phyloP scores from a whole-genome alignment of 2,113 vertebrate species.

The Acrocephalus arundinaceus region DNA sequence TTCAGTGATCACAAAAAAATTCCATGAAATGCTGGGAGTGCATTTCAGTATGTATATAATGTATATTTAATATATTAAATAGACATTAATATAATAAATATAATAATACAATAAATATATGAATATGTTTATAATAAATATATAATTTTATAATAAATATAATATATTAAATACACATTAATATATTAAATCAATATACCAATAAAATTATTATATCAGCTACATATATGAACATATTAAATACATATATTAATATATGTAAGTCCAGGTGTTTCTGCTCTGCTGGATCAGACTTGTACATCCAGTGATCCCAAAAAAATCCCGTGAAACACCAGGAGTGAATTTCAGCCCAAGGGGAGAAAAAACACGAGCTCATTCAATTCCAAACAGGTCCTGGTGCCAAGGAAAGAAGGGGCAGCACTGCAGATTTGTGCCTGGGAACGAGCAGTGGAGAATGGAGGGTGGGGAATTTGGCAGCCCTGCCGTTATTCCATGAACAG shows the following conservation, averaged over 20 bases:
- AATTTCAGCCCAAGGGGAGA: not conserved
- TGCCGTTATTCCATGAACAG: not conserved
- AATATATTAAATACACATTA: no score
- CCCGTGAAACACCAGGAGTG: rapidly evolving
- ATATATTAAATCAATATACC: no score
- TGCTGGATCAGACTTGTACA: not conserved
- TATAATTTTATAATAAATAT: no score
- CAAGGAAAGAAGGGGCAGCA: not conserved
- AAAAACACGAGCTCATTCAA: not conserved
- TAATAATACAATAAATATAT: no score
- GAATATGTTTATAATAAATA: no score
- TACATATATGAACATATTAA: not conserved
- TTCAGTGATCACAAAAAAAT: not conserved
- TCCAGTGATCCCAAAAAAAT: not conserved
- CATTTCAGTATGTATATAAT: not conserved
- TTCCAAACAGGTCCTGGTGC: not conserved
- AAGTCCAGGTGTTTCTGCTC: not conserved
- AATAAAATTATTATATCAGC: no score
- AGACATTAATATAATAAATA: no score
- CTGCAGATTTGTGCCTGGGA: not conserved
- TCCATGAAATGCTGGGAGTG: rapidly evolving
- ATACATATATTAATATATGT: no score
- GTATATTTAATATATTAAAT: no score
- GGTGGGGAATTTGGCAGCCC: slow-evolving; percentile 9
- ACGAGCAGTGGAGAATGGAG: not conserved